A percentile compares a stretch with the other conserved stretches of the same genome.
Evolutionary conservation across 2,888 invertebrate species (phyloP).

Genomic region (Meteorus colon): DNA sequence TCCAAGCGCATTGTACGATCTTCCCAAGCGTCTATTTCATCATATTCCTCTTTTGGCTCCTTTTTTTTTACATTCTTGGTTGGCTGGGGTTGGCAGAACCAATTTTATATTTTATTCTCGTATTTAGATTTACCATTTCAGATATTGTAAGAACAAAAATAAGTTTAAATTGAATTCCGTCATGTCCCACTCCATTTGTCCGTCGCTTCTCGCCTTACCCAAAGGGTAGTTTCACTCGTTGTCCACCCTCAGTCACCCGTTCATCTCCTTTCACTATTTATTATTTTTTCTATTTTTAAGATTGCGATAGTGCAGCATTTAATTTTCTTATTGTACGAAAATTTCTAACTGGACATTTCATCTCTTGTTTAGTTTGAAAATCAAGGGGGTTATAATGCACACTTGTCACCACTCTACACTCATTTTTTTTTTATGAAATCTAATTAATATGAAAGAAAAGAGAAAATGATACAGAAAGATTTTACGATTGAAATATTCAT

Average conservation of each 20-base stretch:
- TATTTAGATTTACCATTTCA: constrained; percentile 69
- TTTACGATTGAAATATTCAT: too few species aligned
- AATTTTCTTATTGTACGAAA: constrained; percentile 22
- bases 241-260: constrained; percentile 18
- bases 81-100: constrained; percentile 55
- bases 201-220: constrained; percentile 12
- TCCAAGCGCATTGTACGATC: background rate
- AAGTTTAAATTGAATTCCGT: constrained; percentile 71
- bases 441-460: too few species aligned
- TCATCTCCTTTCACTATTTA: background rate
- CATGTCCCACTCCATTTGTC: constrained; percentile 46
- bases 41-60: background rate
- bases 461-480: too few species aligned
- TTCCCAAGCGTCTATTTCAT: constrained; percentile 1
- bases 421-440: too few species aligned
- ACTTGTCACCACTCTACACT: too few species aligned
- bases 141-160: constrained; percentile 71
- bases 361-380: too few species aligned
- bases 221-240: constrained; percentile 32
- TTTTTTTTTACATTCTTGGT: background rate
- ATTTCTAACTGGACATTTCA: background rate
- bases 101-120: constrained; percentile 69
- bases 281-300: background rate
- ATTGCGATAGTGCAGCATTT: constrained; percentile 46
- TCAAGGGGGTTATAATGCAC: too few species aligned